A percentile compares a stretch with the other conserved stretches of the same genome.
Conservation (phyloP, 2,113 vertebrate species). For the Gymnorhina tibicen region DNA sequence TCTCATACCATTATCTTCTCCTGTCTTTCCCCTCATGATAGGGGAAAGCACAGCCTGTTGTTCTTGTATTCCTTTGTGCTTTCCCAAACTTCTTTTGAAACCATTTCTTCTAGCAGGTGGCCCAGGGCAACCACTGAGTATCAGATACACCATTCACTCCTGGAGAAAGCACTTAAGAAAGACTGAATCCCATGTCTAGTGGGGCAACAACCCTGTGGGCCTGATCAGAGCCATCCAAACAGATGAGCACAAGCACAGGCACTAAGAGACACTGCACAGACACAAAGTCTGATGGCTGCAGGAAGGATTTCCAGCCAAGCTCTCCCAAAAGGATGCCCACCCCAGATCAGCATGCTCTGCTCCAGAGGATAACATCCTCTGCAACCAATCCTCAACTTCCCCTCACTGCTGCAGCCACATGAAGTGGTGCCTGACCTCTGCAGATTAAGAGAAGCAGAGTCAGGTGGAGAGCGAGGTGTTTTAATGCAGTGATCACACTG, state of each 20-base stretch:
- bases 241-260: neutral
- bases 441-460: neutral
- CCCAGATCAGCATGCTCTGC: neutral
- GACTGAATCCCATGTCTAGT: neutral
- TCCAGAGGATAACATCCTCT: neutral
- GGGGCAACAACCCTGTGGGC: neutral
- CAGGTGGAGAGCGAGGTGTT: neutral
- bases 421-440: neutral
- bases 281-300: rapidly evolving
- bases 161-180: neutral
- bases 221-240: neutral
- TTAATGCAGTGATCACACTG: neutral
- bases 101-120: neutral
- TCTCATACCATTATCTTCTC: neutral
- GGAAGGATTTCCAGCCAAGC: neutral
- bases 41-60: neutral
- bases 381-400: neutral
- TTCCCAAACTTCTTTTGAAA: neutral
- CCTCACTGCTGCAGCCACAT: neutral
- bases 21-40: rapidly evolving
- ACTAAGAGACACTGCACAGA: rapidly evolving
- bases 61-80: neutral
- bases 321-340: neutral
- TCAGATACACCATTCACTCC: rapidly evolving
- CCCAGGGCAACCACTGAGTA: rapidly evolving